A percentile compares a stretch with the other conserved stretches of the same genome.
phyloP scores from a whole-genome alignment of 37 sponge, comb jelly and placozoan genomes.

The Oscarella lobularis region DNA sequence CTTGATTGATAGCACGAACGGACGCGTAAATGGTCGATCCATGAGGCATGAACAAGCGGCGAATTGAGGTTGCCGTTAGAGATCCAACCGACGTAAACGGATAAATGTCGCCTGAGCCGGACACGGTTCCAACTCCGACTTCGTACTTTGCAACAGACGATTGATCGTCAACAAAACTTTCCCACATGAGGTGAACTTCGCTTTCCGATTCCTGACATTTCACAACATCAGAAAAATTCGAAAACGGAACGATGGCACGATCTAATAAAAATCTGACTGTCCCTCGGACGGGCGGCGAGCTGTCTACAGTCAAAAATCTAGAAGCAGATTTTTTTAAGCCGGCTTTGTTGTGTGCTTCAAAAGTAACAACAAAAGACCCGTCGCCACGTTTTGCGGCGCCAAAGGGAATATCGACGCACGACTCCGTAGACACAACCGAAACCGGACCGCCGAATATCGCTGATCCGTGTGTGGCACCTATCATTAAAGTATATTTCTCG shows the following conservation, averaged over 20 bases:
- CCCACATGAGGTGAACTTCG: not conserved
- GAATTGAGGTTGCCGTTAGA: not conserved
- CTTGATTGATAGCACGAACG: slow-evolving; percentile 20
- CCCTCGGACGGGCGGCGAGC: too few relatives aligned
- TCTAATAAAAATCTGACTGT: too few relatives aligned
- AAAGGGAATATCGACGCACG: too few relatives aligned
- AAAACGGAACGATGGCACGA: too few relatives aligned
- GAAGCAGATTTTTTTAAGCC: too few relatives aligned
- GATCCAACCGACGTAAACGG: not conserved
- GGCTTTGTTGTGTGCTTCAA: too few relatives aligned
- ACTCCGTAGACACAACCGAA: too few relatives aligned
- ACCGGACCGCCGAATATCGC: slow-evolving; percentile 13
- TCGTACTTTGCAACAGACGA: not conserved
- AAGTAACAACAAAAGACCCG: too few relatives aligned
- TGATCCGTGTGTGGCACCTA: slow-evolving; percentile 29
- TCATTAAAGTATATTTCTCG: slow-evolving; percentile 19
- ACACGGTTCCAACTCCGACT: not conserved
- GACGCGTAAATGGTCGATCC: slow-evolving; percentile 23
- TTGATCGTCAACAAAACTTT: not conserved
- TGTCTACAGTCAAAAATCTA: too few relatives aligned
- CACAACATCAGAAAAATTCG: too few relatives aligned
- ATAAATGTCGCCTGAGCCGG: not conserved
- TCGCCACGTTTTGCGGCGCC: too few relatives aligned
- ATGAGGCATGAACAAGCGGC: not conserved
- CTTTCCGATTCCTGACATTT: not conserved